These are phyloP conservation scores for Amazona finschi DNA, from an alignment of 2,797 vertebrate genomes.

Conservation along the genomic window DNA sequence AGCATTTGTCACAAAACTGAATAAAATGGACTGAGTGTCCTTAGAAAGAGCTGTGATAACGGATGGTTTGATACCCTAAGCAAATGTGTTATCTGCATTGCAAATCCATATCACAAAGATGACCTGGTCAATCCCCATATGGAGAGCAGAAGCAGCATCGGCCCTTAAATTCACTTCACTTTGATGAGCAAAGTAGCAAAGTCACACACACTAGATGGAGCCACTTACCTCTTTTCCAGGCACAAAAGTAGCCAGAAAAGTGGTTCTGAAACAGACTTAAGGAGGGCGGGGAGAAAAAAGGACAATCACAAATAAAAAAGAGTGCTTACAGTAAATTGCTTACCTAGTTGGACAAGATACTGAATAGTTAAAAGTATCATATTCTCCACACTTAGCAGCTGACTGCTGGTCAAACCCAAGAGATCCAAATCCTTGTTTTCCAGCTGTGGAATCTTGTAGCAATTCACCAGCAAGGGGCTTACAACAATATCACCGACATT, in stretches of 20 bases:
- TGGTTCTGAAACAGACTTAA: neutral
- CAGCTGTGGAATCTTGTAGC: constrained; percentile 91
- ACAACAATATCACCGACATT: constrained; percentile 96
- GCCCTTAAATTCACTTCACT: neutral
- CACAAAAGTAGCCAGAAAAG: neutral
- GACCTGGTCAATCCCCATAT: constrained; percentile 31
- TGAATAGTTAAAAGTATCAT: constrained; percentile 95
- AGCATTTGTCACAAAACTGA: constrained; percentile 42
- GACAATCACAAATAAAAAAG: neutral
- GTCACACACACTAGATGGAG: constrained; percentile 63
- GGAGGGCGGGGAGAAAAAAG: neutral
- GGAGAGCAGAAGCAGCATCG: neutral
- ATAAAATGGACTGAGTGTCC: constrained; percentile 5
- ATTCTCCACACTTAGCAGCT: constrained; percentile 90
- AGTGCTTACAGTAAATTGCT: constrained; percentile 46
- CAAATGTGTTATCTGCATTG: constrained; percentile 48
- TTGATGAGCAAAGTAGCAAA: neutral
- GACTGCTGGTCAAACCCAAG: constrained; percentile 85
- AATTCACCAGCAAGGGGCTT: constrained; percentile 95
- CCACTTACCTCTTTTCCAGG: constrained; percentile 26
- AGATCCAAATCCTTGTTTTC: constrained; percentile 86
- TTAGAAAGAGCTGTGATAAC: constrained; percentile 29
- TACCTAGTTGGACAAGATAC: constrained; percentile 94
- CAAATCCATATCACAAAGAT: constrained; percentile 45
- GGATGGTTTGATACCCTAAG: constrained; percentile 50